Conservation (phyloP, 1,140 invertebrate species). For the Rhizoglyphus robini region DNA sequence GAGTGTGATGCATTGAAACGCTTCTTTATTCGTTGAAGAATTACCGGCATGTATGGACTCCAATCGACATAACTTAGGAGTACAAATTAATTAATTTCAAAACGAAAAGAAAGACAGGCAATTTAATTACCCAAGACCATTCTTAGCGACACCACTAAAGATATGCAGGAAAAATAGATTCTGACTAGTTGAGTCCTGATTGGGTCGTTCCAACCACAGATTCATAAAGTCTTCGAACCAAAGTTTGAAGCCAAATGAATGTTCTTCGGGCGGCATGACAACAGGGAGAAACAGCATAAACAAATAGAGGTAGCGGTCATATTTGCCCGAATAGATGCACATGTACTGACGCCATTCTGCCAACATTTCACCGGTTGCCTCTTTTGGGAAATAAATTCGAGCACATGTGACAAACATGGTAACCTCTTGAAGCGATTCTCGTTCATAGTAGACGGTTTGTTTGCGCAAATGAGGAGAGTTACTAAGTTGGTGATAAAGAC, state of each 20-base stretch:
- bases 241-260: slow-evolving; percentile 49
- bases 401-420: slow-evolving; percentile 32
- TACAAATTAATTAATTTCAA: slow-evolving; percentile 28
- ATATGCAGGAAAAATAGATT: no score
- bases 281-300: slow-evolving; percentile 64
- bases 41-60: slow-evolving; percentile 59
- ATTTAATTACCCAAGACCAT: no score
- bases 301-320: slow-evolving; percentile 48
- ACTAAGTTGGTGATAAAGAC: slow-evolving; percentile 42
- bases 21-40: slow-evolving; percentile 42
- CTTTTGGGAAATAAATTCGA: slow-evolving; percentile 49
- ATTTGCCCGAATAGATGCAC: slow-evolving; percentile 51
- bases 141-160: slow-evolving; percentile 53
- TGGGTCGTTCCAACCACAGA: slow-evolving; percentile 60
- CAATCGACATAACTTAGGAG: slow-evolving; percentile 73
- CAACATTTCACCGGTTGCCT: slow-evolving; percentile 71
- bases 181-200: slow-evolving; percentile 54
- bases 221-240: slow-evolving; percentile 72
- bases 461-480: slow-evolving; percentile 33
- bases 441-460: neutral
- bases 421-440: slow-evolving; percentile 21
- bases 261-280: slow-evolving; percentile 45
- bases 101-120: no score
- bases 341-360: slow-evolving; percentile 62
- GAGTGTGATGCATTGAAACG: neutral